phyloP scores from a whole-genome alignment of 2,113 vertebrate species.

The Jacana jacana region DNA sequence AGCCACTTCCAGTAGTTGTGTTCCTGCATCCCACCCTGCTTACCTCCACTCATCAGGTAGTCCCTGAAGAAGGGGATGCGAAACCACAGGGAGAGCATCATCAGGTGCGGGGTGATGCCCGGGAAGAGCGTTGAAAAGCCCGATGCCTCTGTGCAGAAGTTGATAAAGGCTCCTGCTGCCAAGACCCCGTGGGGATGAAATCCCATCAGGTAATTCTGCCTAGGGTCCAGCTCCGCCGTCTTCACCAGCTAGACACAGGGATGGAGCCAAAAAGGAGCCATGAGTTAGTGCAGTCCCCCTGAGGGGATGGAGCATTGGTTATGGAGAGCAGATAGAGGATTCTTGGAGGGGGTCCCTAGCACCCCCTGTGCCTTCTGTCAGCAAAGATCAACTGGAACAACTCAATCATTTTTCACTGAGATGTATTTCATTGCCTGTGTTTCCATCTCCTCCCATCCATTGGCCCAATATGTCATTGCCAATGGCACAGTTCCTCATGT shows the following conservation, averaged over 20 bases:
- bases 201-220: slow-evolving; percentile 86
- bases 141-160: slow-evolving; percentile 86
- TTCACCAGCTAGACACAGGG: slow-evolving; percentile 83
- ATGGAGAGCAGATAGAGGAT: neutral
- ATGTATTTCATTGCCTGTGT: neutral
- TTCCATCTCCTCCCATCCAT: neutral
- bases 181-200: slow-evolving; percentile 92
- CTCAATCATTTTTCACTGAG: neutral
- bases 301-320: neutral
- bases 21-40: neutral
- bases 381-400: neutral
- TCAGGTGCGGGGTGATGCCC: slow-evolving; percentile 80
- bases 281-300: neutral
- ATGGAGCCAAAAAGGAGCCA: neutral
- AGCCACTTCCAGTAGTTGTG: neutral
- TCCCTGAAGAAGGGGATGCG: slow-evolving; percentile 88
- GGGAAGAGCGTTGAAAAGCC: slow-evolving; percentile 83
- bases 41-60: slow-evolving; percentile 88
- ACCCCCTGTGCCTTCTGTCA: rapidly evolving
- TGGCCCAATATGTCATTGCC: neutral
- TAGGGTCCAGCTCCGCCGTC: slow-evolving; percentile 86
- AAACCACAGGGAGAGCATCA: slow-evolving; percentile 92
- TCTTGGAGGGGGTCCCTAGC: neutral
- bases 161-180: slow-evolving; percentile 85
- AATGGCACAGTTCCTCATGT: neutral